These are phyloP conservation scores for Ivindomyrus marchei DNA, from an alignment of 2,113 vertebrate species.

Conservation along the genomic window DNA sequence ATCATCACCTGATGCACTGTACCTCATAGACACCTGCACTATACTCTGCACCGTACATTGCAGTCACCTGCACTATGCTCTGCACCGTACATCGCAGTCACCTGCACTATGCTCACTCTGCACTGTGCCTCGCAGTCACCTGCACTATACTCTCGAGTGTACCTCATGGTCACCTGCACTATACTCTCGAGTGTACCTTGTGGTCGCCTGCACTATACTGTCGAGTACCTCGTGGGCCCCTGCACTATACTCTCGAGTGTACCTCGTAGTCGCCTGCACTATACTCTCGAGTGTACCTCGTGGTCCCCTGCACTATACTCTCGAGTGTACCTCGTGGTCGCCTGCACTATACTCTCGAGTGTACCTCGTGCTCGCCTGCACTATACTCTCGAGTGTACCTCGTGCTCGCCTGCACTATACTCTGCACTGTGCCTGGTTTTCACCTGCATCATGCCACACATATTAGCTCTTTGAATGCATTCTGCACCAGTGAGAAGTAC, in stretches of 20 bases:
- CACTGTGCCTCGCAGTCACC: not conserved
- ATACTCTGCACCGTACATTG: not conserved
- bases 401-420: not conserved
- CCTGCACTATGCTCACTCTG: not conserved
- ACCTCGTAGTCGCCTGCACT: too few species aligned
- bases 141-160: not conserved
- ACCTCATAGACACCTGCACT: not conserved
- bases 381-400: not conserved
- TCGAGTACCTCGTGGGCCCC: accelerated
- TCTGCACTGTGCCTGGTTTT: not conserved
- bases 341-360: not conserved
- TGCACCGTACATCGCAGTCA: not conserved
- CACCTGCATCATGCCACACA: not conserved
- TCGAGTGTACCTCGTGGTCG: not conserved
- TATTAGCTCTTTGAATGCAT: not conserved
- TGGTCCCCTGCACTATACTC: not conserved
- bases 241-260: not conserved
- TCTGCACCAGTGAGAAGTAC: not conserved
- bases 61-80: not conserved
- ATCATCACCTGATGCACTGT: not conserved
- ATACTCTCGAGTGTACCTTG: not conserved
- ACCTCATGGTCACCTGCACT: not conserved
- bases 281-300: not conserved
- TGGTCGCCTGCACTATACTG: too few species aligned
- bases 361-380: too few species aligned